Percentiles rank a stretch among this genome's conserved stretches.
Evolutionary conservation across 2,797 vertebrate species (phyloP).

Genomic region (Artibeus jamaicensis): DNA sequence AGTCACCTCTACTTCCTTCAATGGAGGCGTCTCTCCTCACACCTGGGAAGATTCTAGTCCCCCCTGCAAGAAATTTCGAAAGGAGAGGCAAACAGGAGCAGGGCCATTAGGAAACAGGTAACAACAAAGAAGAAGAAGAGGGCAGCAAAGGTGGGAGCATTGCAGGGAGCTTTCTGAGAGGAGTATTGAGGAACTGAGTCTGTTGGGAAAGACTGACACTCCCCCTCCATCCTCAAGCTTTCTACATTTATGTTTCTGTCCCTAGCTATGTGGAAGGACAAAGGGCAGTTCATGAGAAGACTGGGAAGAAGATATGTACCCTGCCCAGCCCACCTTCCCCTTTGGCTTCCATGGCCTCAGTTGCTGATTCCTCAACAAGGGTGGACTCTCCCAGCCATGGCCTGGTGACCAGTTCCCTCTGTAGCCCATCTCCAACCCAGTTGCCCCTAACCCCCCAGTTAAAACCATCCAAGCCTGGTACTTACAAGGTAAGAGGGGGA

Average conservation of each 20-base stretch:
- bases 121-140: background rate
- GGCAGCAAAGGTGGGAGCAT: background rate
- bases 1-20: slow-evolving; percentile 74
- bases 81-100: slow-evolving; percentile 36
- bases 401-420: slow-evolving; percentile 86
- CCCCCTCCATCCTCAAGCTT: background rate
- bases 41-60: slow-evolving; percentile 41
- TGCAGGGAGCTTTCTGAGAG: background rate
- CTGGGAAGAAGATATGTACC: slow-evolving; percentile 61
- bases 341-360: slow-evolving; percentile 26
- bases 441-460: background rate
- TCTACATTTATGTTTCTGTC: background rate
- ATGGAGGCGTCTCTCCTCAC: slow-evolving; percentile 70
- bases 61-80: slow-evolving; percentile 65
- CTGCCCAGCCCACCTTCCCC: slow-evolving; percentile 28
- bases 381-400: slow-evolving; percentile 82
- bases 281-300: slow-evolving; percentile 24
- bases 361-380: slow-evolving; percentile 77
- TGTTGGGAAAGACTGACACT: background rate
- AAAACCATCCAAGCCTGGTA: background rate
- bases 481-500: slow-evolving; percentile 70
- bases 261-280: slow-evolving; percentile 49
- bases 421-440: slow-evolving; percentile 74
- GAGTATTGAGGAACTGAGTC: background rate
- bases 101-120: slow-evolving; percentile 61